Percentiles rank a stretch among this genome's conserved stretches.
Evolutionary conservation across 2,888 invertebrate genomes (phyloP).

Genomic region (Diadromus collaris): DNA sequence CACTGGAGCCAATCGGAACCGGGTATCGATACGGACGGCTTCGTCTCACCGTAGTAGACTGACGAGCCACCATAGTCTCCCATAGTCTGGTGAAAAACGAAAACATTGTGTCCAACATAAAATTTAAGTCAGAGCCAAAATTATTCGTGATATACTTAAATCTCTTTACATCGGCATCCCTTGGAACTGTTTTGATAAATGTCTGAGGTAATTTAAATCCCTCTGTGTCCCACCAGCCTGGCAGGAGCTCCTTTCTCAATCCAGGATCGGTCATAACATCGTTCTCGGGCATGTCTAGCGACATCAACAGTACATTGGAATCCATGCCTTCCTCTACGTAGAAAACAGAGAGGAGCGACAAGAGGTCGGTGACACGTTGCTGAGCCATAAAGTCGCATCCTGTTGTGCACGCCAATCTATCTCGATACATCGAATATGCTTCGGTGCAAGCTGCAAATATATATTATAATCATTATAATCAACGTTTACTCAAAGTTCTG

Average conservation of each 20-base stretch:
- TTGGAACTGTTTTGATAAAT: constrained; percentile 76
- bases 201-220: constrained; percentile 78
- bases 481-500: neutral
- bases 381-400: constrained; percentile 76
- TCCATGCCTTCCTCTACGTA: constrained; percentile 71
- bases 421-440: constrained; percentile 71
- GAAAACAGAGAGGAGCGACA: constrained; percentile 70
- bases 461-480: constrained; percentile 1
- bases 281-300: constrained; percentile 75
- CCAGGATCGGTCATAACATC: constrained; percentile 76
- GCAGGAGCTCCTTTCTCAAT: constrained; percentile 74
- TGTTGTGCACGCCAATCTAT: constrained; percentile 71
- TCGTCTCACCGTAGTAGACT: constrained; percentile 73
- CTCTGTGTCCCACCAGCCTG: constrained; percentile 77
- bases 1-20: constrained; percentile 73
- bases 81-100: constrained; percentile 65
- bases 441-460: constrained; percentile 75
- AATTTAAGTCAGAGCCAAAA: neutral
- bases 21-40: constrained; percentile 69
- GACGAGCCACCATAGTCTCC: constrained; percentile 73
- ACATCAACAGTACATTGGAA: constrained; percentile 72
- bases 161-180: constrained; percentile 71
- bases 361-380: constrained; percentile 69
- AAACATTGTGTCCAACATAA: constrained; percentile 3
- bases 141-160: neutral